These are phyloP conservation scores for Sturnira hondurensis DNA, from an alignment of 2,113 vertebrate species.

Conservation along the genomic window DNA sequence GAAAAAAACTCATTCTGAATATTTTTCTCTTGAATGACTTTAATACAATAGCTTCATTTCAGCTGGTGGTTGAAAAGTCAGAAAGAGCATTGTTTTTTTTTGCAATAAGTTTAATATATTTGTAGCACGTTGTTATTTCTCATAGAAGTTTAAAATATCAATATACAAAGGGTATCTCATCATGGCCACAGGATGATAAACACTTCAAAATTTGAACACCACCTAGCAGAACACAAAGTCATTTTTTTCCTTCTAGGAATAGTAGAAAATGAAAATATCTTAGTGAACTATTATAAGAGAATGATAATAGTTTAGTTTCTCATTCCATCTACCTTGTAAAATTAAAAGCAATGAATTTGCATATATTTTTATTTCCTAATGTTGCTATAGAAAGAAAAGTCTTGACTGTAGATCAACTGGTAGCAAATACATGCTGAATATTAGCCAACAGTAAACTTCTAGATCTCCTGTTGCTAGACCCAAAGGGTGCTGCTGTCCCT, in stretches of 20 bases:
- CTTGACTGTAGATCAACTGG: background rate
- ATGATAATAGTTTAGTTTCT: background rate
- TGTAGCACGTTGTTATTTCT: conserved; percentile 45
- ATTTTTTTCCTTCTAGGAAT: conserved; percentile 49
- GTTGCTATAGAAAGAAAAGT: background rate
- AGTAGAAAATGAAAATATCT: background rate
- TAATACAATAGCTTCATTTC: conserved; percentile 57
- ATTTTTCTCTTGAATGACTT: conserved; percentile 60
- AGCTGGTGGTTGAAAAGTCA: conserved; percentile 67
- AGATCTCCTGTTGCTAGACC: background rate
- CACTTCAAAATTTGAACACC: conserved; percentile 55
- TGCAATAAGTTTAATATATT: conserved; percentile 45
- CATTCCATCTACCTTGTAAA: background rate
- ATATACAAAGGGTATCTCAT: conserved; percentile 50
- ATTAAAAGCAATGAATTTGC: background rate
- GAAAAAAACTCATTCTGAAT: background rate
- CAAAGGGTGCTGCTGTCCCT: rapidly evolving
- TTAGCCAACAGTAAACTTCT: background rate
- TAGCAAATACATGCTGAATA: background rate
- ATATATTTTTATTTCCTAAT: background rate
- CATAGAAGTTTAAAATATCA: conserved; percentile 62
- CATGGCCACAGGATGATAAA: conserved; percentile 39
- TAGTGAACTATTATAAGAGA: background rate
- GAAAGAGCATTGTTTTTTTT: conserved; percentile 18
- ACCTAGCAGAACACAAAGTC: conserved; percentile 25